Conservation (phyloP, 2,113 vertebrate genomes). For the Aix galericulata region DNA sequence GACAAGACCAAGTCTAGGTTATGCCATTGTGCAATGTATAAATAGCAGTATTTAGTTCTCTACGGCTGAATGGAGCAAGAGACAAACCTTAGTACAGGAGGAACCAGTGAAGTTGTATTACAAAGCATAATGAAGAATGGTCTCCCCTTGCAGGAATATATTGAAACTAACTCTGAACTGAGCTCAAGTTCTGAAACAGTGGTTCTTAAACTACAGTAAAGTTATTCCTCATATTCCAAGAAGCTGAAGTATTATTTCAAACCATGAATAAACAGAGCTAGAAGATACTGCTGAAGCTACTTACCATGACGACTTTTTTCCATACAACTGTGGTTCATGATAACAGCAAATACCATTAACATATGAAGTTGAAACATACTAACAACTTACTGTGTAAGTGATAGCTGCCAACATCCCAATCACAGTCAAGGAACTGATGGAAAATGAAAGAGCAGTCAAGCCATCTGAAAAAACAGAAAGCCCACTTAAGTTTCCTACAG, state of each 20-base stretch:
- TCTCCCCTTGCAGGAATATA: neutral
- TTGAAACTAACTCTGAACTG: neutral
- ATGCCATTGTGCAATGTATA: neutral
- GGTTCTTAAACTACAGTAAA: neutral
- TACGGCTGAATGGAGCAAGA: neutral
- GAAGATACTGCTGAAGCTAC: neutral
- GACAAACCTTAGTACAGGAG: neutral
- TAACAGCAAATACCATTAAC: fast-evolving
- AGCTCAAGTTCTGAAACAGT: neutral
- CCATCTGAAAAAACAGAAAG: slow-evolving; percentile 82
- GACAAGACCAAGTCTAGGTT: neutral
- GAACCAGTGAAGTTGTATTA: neutral
- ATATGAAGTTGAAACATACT: neutral
- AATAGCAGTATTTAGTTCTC: neutral
- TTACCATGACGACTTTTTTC: neutral
- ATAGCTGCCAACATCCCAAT: slow-evolving; percentile 98
- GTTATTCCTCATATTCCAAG: neutral
- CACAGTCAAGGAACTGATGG: slow-evolving; percentile 96
- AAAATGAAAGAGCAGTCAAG: slow-evolving; percentile 92
- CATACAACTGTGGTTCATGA: fast-evolving
- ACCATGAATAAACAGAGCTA: neutral
- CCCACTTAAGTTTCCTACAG: neutral
- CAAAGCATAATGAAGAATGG: neutral
- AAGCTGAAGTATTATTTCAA: neutral
- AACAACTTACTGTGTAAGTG: slow-evolving; percentile 94